Evolutionary conservation across 2,888 invertebrate genomes (phyloP).

Genomic region (Melitaea athalia): DNA sequence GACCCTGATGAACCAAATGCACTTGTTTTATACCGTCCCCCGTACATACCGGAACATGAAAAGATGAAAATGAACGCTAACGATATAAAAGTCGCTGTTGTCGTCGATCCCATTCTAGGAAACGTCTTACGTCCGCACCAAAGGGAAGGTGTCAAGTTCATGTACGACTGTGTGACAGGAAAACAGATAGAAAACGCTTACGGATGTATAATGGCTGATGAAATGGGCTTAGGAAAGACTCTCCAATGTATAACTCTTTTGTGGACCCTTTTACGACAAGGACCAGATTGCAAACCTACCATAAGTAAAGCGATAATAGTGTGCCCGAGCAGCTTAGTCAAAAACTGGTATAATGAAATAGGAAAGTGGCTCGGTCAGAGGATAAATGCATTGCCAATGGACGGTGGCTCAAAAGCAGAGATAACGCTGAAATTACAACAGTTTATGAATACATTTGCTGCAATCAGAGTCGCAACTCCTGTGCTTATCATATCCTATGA

Average conservation of each 20-base stretch:
- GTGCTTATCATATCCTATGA: conserved; percentile 99
- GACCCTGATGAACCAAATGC: conserved; percentile 97
- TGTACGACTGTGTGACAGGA: conserved; percentile 99
- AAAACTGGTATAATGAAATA: conserved; percentile 99
- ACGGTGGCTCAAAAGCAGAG: conserved; percentile 93
- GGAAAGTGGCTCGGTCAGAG: conserved; percentile 96
- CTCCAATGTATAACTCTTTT: conserved; percentile 97
- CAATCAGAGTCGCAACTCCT: conserved; percentile 90
- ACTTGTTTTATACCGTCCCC: conserved; percentile 92
- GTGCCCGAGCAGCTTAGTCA: conserved; percentile 98
- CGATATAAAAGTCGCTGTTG: conserved; percentile 93
- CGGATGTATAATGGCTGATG: conserved; percentile 99
- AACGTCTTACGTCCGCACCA: conserved; percentile 98
- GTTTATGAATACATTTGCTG: conserved; percentile 91
- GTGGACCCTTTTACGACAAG: conserved; percentile 96
- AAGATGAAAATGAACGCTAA: conserved; percentile 89
- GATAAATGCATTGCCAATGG: conserved; percentile 91
- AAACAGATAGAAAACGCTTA: conserved; percentile 90
- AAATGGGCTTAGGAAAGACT: conserved; percentile 99
- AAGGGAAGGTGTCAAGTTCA: conserved; percentile 98
- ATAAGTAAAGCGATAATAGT: conserved; percentile 97
- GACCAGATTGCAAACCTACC: conserved; percentile 94
- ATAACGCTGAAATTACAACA: conserved; percentile 90
- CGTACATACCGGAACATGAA: conserved; percentile 92
- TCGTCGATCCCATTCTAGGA: conserved; percentile 96